Evolutionary conservation across 2,797 vertebrate species (phyloP).

Genomic region (Enteromius argenteus): DNA sequence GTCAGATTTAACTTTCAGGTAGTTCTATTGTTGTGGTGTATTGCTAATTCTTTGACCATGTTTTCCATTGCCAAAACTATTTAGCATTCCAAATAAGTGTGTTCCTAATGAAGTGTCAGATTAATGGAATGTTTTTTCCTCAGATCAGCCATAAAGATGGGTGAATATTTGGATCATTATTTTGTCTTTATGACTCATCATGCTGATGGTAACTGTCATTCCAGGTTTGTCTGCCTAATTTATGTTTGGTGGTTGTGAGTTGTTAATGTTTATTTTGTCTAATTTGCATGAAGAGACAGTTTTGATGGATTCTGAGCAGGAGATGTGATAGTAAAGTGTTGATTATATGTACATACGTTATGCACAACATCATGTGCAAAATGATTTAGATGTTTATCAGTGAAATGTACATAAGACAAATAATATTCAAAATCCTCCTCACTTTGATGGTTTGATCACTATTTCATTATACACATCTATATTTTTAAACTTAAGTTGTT

Average conservation of each 20-base stretch:
- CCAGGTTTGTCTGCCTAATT: conserved; percentile 58
- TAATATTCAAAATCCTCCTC: background rate
- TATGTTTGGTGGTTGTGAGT: conserved; percentile 57
- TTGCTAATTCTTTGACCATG: background rate
- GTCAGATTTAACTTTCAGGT: background rate
- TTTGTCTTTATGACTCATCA: conserved; percentile 65
- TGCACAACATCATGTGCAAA: background rate
- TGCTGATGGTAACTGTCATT: conserved; percentile 63
- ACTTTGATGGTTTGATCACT: background rate
- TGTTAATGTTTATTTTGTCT: conserved; percentile 59
- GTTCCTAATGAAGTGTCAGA: conserved; percentile 62
- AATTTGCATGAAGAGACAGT: conserved; percentile 54
- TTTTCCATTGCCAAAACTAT: conserved; percentile 65
- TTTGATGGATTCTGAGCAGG: conserved; percentile 58
- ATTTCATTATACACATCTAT: background rate
- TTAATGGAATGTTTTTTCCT: conserved; percentile 62
- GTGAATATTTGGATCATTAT: conserved; percentile 64
- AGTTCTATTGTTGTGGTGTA: background rate
- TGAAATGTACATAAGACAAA: background rate
- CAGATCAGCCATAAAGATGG: conserved; percentile 59
- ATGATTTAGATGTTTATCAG: background rate
- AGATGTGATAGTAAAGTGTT: conserved; percentile 53
- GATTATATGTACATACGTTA: conserved; percentile 36
- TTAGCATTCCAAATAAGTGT: conserved; percentile 66
- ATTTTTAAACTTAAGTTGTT: background rate